Evolutionary conservation across 2,797 vertebrate species (phyloP).

Genomic region (Craterocephalus amniculus): DNA sequence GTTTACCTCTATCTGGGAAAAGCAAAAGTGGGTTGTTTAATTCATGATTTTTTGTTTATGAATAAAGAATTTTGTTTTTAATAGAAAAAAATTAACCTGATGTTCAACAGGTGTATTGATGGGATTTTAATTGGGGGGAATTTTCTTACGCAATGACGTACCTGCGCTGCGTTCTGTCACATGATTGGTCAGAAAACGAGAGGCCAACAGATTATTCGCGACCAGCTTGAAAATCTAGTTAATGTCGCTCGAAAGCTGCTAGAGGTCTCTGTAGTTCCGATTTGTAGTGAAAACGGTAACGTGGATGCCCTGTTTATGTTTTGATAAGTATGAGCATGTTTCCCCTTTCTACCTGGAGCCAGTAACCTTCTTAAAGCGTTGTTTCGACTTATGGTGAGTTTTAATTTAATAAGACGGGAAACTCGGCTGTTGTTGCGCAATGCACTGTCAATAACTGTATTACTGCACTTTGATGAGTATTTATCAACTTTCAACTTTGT

Average conservation of each 20-base stretch:
- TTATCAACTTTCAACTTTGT: neutral
- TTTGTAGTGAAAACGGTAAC: neutral
- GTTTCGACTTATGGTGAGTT: conserved; percentile 49
- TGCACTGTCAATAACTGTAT: neutral
- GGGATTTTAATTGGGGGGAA: too few relatives aligned
- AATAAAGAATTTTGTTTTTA: too few relatives aligned
- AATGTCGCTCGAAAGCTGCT: neutral
- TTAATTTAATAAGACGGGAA: neutral
- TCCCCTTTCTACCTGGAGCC: neutral
- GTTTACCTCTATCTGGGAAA: too few relatives aligned
- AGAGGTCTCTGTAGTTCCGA: conserved; percentile 25
- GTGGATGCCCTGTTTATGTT: neutral
- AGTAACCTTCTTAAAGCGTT: neutral
- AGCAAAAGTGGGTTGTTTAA: too few relatives aligned
- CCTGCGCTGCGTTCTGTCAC: conserved; percentile 1
- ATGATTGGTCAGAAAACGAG: conserved; percentile 13
- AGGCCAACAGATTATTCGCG: conserved; percentile 32
- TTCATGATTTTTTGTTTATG: too few relatives aligned
- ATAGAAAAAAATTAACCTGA: too few relatives aligned
- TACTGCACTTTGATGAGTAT: neutral
- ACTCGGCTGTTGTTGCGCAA: neutral
- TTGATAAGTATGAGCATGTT: neutral
- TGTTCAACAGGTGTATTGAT: too few relatives aligned
- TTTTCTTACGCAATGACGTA: conserved; percentile 29
- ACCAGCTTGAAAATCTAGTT: neutral